phyloP scores from a whole-genome alignment of 2,113 vertebrate genomes.

The Paralichthys olivaceus region DNA sequence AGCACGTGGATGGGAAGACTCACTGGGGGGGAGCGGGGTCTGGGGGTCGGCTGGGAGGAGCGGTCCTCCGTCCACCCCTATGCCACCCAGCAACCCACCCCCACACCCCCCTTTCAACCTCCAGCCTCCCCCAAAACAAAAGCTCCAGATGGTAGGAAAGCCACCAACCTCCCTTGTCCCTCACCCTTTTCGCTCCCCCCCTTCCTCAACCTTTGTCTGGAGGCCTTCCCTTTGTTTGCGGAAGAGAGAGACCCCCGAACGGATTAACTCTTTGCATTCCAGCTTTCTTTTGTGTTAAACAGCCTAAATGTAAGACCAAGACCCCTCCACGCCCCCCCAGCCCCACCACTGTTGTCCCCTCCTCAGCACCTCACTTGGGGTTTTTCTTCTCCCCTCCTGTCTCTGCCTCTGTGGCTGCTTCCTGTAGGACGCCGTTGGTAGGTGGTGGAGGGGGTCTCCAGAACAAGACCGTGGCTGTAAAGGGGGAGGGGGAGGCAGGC shows the following conservation, averaged over 20 bases:
- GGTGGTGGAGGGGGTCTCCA: conserved; percentile 43
- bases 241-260: conserved; percentile 79
- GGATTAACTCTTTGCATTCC: conserved; percentile 87
- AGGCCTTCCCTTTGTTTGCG: conserved; percentile 84
- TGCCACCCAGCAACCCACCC: conserved; percentile 26
- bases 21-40: conserved; percentile 44
- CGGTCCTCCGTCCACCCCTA: conserved; percentile 31
- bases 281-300: conserved; percentile 84
- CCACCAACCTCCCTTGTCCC: conserved; percentile 76
- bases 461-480: conserved; percentile 43
- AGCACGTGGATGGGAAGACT: conserved; percentile 75
- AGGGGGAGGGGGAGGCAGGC: conserved; percentile 25
- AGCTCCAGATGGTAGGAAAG: conserved; percentile 86
- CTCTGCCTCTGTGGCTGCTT: conserved; percentile 68
- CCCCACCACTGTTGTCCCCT: conserved; percentile 51
- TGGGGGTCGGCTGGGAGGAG: conserved; percentile 5
- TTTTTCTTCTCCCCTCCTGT: conserved; percentile 64
- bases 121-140: conserved; percentile 80
- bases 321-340: conserved; percentile 37
- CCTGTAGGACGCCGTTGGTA: conserved; percentile 64
- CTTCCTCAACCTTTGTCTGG: conserved; percentile 84
- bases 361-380: conserved; percentile 48
- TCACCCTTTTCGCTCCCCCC: conserved; percentile 64
- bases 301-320: conserved; percentile 60
- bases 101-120: conserved; percentile 27